These are phyloP conservation scores for Spheniscus mendiculus DNA, from an alignment of 2,113 vertebrate genomes.

Conservation along the genomic window DNA sequence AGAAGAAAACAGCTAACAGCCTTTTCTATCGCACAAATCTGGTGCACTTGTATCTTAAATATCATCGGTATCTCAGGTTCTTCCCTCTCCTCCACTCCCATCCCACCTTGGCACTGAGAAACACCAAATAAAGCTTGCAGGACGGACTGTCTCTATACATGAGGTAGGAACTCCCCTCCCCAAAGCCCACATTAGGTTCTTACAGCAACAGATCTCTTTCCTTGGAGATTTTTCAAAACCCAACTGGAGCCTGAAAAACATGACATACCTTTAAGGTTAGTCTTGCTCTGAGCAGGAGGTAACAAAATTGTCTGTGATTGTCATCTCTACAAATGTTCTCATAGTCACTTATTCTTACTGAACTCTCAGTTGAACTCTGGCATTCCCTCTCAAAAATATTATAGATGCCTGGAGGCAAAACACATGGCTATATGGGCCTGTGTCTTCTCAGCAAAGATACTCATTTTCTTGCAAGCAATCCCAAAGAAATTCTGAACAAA, in stretches of 20 bases:
- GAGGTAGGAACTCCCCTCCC: not conserved
- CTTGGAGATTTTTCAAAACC: not conserved
- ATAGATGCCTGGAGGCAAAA: not conserved
- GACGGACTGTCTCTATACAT: rapidly evolving
- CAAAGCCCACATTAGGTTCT: not conserved
- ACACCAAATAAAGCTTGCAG: not conserved
- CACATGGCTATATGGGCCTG: not conserved
- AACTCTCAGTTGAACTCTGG: not conserved
- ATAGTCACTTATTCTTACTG: not conserved
- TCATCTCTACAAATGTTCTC: not conserved
- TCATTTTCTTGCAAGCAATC: not conserved
- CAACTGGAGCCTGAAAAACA: not conserved
- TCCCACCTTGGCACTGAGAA: not conserved
- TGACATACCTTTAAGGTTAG: not conserved
- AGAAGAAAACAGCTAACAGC: not conserved
- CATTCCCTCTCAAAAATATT: not conserved
- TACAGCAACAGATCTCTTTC: not conserved
- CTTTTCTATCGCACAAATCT: not conserved
- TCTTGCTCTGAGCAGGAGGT: not conserved
- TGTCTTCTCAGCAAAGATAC: not conserved
- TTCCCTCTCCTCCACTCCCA: not conserved
- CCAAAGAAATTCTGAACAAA: not conserved
- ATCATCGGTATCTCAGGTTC: not conserved
- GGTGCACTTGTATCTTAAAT: not conserved
- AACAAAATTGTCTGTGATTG: not conserved